Conservation (phyloP, 2,888 invertebrate genomes). For the Drosophila kambysellisi region DNA sequence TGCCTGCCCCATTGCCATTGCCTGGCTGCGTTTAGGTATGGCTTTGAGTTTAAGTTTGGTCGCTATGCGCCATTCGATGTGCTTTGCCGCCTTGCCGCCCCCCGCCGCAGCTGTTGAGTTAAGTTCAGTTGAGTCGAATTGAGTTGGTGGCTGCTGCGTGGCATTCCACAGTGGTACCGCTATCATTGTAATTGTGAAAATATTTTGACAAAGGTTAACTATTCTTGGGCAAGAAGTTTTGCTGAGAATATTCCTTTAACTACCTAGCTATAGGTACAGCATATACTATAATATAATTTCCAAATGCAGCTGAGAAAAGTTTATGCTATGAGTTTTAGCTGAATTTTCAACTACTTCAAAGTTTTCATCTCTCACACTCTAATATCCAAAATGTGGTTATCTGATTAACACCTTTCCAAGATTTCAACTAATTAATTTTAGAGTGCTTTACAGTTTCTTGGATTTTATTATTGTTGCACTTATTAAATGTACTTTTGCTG, state of each 20-base stretch:
- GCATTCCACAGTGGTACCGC: conserved; percentile 38
- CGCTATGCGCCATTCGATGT: conserved; percentile 60
- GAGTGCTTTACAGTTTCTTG: too few species aligned
- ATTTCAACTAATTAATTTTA: not conserved
- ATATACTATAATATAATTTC: not conserved
- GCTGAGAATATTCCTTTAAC: not conserved
- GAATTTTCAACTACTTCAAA: not conserved
- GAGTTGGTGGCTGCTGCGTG: conserved; percentile 47
- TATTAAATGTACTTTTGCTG: not conserved
- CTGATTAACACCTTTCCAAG: not conserved
- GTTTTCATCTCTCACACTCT: not conserved
- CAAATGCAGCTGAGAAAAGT: too few species aligned
- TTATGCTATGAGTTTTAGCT: not conserved
- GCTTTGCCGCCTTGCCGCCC: conserved; percentile 10
- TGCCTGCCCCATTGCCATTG: conserved; percentile 1
- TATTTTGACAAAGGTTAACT: not conserved
- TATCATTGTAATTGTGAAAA: not conserved
- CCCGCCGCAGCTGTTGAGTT: conserved; percentile 47
- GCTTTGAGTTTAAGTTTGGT: conserved; percentile 32
- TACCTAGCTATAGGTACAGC: not conserved
- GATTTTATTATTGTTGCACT: not conserved
- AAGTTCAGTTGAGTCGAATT: conserved; percentile 54
- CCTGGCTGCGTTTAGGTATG: conserved; percentile 12
- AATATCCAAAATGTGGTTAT: not conserved
- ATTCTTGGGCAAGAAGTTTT: not conserved